Percentiles rank a stretch among this genome's conserved stretches.
Evolutionary conservation across 1,140 invertebrate genomes (phyloP).

Genomic region (Cydia splendana): DNA sequence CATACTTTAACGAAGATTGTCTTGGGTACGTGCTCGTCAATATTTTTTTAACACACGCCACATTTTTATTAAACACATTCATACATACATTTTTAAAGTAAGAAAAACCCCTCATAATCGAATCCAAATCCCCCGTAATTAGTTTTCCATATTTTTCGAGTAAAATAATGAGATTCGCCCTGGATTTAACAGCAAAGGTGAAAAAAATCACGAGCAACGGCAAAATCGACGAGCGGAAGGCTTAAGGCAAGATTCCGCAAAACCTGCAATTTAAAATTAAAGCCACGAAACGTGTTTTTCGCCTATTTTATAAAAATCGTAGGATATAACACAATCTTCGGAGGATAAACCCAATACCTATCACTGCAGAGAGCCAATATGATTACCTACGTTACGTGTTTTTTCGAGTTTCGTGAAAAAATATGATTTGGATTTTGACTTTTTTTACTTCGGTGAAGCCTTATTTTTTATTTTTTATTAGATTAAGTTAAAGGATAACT

Average conservation of each 20-base stretch:
- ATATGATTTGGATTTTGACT: not conserved
- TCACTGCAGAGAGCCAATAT: conserved; percentile 46
- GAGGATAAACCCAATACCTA: conserved; percentile 54
- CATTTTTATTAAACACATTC: not conserved
- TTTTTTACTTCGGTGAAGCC: not conserved
- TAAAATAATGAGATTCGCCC: conserved; percentile 52
- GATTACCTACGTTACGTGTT: conserved; percentile 38
- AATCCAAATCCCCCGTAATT: conserved; percentile 59
- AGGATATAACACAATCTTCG: conserved; percentile 76
- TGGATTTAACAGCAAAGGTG: conserved; percentile 49
- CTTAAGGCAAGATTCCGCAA: conserved; percentile 71
- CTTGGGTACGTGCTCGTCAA: too few species aligned
- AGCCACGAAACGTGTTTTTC: conserved; percentile 80
- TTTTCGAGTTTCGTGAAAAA: not conserved
- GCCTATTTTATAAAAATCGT: conserved; percentile 78
- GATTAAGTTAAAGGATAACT: too few species aligned
- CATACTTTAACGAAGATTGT: too few species aligned
- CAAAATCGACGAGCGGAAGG: conserved; percentile 65
- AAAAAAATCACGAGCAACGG: conserved; percentile 61
- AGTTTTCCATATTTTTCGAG: conserved; percentile 58
- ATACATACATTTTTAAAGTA: conserved; percentile 13
- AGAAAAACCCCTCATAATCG: conserved; percentile 34
- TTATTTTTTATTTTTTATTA: not conserved
- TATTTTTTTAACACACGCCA: not conserved
- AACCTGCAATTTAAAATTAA: conserved; percentile 80